Evolutionary conservation across 1,140 invertebrate genomes (phyloP), one percentile per base, ranked within the genome.

Genomic region (Drosophila parabipectinata): DNA sequence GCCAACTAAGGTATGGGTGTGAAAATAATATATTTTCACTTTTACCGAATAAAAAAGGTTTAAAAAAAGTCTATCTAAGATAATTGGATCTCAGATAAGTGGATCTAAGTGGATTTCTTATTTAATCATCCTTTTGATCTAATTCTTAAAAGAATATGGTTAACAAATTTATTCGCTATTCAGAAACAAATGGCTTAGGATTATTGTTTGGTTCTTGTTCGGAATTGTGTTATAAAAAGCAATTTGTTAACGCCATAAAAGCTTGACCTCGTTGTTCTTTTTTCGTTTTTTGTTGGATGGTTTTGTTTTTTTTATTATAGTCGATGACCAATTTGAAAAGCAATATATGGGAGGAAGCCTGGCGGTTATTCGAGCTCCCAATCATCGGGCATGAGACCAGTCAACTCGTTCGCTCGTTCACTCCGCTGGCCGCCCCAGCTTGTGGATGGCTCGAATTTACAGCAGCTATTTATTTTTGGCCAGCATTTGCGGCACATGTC

Each of bases 161-260:
- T 18, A 4, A 8, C 64, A 54, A 64, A 62, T 15, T 37, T 44
- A 44, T 44, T 18, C 41, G 41, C 9, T 9, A 14, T 30, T 15
- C 32, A 37, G 15, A 67, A 63, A 72, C 80, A 69, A 80, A 80
- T 73, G 56, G 72, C 14, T 53, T 37, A 75, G 62, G 72, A 74
- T 74, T 60, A 77, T 72, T 83, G 67, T 63, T 48, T 21, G 62
- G 48, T 51, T 73, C 62, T 60, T 50, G 74, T 51, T 60, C 37
- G 72, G 82, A 79, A 88, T 79, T 83, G 79, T 82, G 83, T 76
- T 83, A 83, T 87, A 88, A 87, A 87, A 88, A 71, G 72, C 79
- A 82, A 87, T 87, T 87, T 87, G 83, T 88, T 88, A 88, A 82
- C 83, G 72, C 83, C 79, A 83, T 77, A 87, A 88, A 85, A 87